Percentiles rank a stretch among this genome's conserved stretches.
Conservation (phyloP, 1,140 invertebrate genomes). For the Daktulosphaira vitifoliae region DNA sequence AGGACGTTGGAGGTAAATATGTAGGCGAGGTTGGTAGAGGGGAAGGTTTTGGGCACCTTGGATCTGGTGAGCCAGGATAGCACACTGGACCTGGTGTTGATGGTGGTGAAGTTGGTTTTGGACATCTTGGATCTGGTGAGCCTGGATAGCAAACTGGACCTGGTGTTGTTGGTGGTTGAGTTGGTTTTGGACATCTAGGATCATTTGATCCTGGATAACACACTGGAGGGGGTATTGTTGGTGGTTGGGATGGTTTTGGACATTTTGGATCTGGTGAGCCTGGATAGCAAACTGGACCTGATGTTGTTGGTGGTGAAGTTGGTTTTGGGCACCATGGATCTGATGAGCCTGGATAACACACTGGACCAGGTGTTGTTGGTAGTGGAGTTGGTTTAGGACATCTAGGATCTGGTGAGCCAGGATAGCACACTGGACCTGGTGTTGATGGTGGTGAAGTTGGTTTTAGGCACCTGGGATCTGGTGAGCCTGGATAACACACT, state of each 20-base stretch:
- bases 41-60: slow-evolving; percentile 40
- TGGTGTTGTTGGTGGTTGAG: slow-evolving; percentile 27
- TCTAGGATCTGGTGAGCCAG: slow-evolving; percentile 41
- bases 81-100: slow-evolving; percentile 38
- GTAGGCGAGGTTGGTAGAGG: slow-evolving; percentile 34
- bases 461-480: slow-evolving; percentile 45
- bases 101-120: slow-evolving; percentile 37
- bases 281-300: slow-evolving; percentile 39
- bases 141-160: slow-evolving; percentile 40
- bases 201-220: slow-evolving; percentile 42
- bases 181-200: slow-evolving; percentile 42
- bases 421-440: slow-evolving; percentile 39
- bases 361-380: slow-evolving; percentile 32
- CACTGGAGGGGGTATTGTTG: slow-evolving; percentile 38
- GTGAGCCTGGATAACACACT: slow-evolving; percentile 46
- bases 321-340: slow-evolving; percentile 43
- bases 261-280: slow-evolving; percentile 43
- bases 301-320: slow-evolving; percentile 36
- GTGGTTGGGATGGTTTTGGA: slow-evolving; percentile 38
- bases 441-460: slow-evolving; percentile 42
- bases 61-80: slow-evolving; percentile 43
- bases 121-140: slow-evolving; percentile 43
- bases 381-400: slow-evolving; percentile 39
- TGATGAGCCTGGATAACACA: slow-evolving; percentile 40
- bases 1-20: slow-evolving; percentile 31